Base-by-base conservation (phyloP, 2,888 invertebrate species). In the Acleris emargana region DNA sequence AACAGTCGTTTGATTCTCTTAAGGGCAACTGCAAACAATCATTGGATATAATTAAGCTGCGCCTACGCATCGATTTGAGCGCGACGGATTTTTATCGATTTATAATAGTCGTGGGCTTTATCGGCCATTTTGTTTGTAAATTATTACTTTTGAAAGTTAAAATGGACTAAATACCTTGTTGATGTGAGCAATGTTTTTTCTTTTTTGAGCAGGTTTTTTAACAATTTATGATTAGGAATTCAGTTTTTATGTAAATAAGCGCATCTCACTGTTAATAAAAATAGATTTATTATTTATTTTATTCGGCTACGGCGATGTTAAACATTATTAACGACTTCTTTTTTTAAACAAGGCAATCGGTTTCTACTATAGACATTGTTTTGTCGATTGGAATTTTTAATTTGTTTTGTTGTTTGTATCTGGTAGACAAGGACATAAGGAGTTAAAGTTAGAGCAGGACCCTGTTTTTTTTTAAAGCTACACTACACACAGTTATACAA, bases 81-180 rank as follows among this genome's bases (percentile, higher is more conserved):
- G 49, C 51, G 63, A 66, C 66, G 52, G 62, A 49, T 59, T 69
- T 69, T 69, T 69, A 69, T 67, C 60, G 61, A 67, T 58, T 50
- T 67, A 62, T 69, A 69, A 70, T 67, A 38, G 51, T 59, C 53
- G 71, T 69, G 68, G 72, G 73, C 59, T 67, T 61, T 55, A 68
- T 68, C 55, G 68, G 32, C 47, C 53, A 50, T 55, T 67, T 64
- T 60, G 67, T 68, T 43, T 62, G 43, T 63, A 43, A 52, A 58
- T 64, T 66, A 66, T 73, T 73, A 70, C 69, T 63, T 69, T 68
- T 60, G 67, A 68, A 68, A 64, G 67, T 68, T 60, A 58, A 60
- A 60, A 38, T 60, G 55, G 60, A 47, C 66, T 66, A 61, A 66
- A 61, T 60, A 61, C 51, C 28, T 51, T 5, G 25, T 45, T 45